These are phyloP conservation scores for Eucidaris tribuloides DNA, from an alignment of 35 echinoderm and acorn worm genomes.

Conservation along the genomic window DNA sequence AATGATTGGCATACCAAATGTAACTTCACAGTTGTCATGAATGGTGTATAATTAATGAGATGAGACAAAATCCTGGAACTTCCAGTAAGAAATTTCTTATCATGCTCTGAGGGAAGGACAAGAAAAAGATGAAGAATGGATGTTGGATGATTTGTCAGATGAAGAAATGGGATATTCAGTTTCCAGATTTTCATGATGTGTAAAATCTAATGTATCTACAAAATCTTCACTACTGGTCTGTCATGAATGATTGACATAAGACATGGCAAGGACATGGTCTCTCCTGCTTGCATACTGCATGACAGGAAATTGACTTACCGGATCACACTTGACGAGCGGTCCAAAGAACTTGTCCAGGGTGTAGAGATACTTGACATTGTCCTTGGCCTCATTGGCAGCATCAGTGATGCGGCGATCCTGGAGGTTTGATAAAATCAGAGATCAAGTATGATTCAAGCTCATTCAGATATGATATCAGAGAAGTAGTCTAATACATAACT, in stretches of 20 bases:
- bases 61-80: neutral
- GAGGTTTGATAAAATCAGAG: too few species aligned
- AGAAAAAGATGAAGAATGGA: too few species aligned
- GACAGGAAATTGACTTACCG: conserved; percentile 69
- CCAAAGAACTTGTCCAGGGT: conserved; percentile 99
- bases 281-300: too few species aligned
- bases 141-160: too few species aligned
- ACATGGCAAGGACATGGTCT: neutral
- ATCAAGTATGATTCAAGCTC: neutral
- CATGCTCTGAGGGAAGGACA: conserved; percentile 30
- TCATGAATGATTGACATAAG: too few species aligned
- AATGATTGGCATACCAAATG: too few species aligned
- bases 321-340: conserved; percentile 96
- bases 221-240: too few species aligned
- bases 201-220: too few species aligned
- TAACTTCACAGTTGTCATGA: too few species aligned
- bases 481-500: neutral
- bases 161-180: too few species aligned
- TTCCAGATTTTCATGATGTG: too few species aligned
- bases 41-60: neutral
- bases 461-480: neutral
- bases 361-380: conserved; percentile 98
- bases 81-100: neutral
- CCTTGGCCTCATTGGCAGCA: conserved; percentile 98
- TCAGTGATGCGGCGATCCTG: conserved; percentile 98